Conservation (phyloP, 2,797 vertebrate species). For the Taenioides sp. region DNA sequence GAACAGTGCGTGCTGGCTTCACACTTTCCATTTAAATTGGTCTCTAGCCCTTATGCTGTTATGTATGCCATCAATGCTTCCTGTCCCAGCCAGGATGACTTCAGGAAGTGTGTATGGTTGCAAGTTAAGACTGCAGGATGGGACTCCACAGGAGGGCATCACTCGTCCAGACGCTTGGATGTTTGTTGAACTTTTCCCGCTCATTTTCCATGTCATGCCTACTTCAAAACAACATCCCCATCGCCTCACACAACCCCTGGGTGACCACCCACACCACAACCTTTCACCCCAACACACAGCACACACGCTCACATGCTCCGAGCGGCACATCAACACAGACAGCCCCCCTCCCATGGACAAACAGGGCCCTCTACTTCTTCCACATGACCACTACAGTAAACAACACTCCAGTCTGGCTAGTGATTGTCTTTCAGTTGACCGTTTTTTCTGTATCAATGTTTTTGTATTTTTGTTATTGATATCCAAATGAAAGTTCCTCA, state of each 20-base stretch:
- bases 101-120: constrained; percentile 19
- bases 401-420: constrained; percentile 25
- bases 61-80: constrained; percentile 11
- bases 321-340: constrained; percentile 35
- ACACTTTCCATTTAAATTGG: background rate
- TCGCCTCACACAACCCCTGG: constrained; percentile 37
- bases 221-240: constrained; percentile 74
- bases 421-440: background rate
- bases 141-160: constrained; percentile 38
- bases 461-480: background rate
- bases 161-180: constrained; percentile 35
- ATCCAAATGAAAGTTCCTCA: background rate
- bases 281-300: constrained; percentile 41
- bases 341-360: constrained; percentile 40
- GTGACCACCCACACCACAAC: constrained; percentile 63
- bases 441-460: background rate
- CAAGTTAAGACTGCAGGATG: constrained; percentile 47
- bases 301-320: constrained; percentile 24
- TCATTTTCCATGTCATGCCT: constrained; percentile 34
- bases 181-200: constrained; percentile 38
- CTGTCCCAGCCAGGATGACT: constrained; percentile 19
- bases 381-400: constrained; percentile 46
- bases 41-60: background rate
- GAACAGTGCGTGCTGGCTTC: background rate
- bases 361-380: constrained; percentile 38